These are phyloP conservation scores for Neolamprologus hecqui DNA, from an alignment of 2,113 vertebrate species.

Conservation along the genomic window DNA sequence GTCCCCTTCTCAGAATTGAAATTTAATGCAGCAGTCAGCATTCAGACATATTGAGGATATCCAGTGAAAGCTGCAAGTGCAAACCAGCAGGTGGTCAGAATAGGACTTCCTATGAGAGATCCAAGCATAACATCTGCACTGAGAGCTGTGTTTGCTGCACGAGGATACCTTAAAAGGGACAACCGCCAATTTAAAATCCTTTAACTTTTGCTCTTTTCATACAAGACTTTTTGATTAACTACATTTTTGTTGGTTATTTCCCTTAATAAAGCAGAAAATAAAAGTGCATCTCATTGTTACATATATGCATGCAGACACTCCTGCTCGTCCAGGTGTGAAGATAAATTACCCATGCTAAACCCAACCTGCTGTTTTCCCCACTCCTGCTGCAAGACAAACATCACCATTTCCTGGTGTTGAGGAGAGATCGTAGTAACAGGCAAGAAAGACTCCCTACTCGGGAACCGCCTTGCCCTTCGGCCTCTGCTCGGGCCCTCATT, in stretches of 20 bases:
- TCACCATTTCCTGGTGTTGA: slow-evolving; percentile 30
- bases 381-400: slow-evolving; percentile 40
- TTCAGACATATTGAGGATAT: not conserved
- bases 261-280: not conserved
- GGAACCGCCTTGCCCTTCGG: slow-evolving; percentile 39
- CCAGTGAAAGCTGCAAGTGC: not conserved
- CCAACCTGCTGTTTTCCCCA: slow-evolving; percentile 28
- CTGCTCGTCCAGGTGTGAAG: not conserved
- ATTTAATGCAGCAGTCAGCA: not conserved
- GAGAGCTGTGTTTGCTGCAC: not conserved
- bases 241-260: not conserved
- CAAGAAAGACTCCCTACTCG: slow-evolving; percentile 10
- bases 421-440: slow-evolving; percentile 10
- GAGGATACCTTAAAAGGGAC: not conserved
- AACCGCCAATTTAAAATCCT: not conserved
- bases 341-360: slow-evolving; percentile 31
- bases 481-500: slow-evolving; percentile 51
- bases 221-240: not conserved
- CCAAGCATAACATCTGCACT: not conserved
- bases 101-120: not conserved
- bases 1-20: not conserved
- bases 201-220: not conserved
- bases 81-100: not conserved
- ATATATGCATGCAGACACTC: not conserved
- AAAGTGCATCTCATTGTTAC: not conserved